A percentile compares a stretch with the other conserved stretches of the same genome.
These are phyloP conservation scores for Coccyzus lansbergi DNA, from an alignment of 2,797 vertebrate species.

Conservation along the genomic window DNA sequence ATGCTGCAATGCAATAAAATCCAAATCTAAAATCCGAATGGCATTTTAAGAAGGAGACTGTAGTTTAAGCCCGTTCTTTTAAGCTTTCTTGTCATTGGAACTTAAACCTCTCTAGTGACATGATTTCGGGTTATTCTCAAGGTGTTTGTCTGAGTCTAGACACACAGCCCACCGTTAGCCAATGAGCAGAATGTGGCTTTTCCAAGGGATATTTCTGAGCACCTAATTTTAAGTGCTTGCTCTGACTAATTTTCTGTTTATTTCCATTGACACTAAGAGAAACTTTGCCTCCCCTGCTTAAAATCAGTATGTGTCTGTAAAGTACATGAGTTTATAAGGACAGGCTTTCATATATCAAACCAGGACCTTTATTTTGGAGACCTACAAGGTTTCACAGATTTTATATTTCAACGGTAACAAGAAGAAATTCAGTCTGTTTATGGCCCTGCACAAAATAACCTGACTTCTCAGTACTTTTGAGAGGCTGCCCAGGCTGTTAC, in stretches of 20 bases:
- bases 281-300: neutral
- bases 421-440: neutral
- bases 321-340: neutral
- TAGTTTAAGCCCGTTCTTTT: neutral
- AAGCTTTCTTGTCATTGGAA: neutral
- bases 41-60: neutral
- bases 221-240: neutral
- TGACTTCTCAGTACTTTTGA: too few relatives aligned
- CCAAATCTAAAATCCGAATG: neutral
- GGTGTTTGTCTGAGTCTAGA: neutral
- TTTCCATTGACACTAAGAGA: neutral
- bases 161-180: neutral
- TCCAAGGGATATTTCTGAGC: neutral
- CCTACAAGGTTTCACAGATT: neutral
- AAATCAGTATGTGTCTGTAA: neutral
- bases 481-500: too few relatives aligned
- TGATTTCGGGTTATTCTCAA: neutral
- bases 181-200: neutral
- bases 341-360: neutral
- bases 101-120: neutral
- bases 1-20: neutral
- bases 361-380: neutral
- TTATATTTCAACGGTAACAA: accelerated
- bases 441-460: neutral
- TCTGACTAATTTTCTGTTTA: neutral